These are phyloP conservation scores for Sylvia atricapilla DNA, from an alignment of 2,113 vertebrate genomes.

Conservation along the genomic window DNA sequence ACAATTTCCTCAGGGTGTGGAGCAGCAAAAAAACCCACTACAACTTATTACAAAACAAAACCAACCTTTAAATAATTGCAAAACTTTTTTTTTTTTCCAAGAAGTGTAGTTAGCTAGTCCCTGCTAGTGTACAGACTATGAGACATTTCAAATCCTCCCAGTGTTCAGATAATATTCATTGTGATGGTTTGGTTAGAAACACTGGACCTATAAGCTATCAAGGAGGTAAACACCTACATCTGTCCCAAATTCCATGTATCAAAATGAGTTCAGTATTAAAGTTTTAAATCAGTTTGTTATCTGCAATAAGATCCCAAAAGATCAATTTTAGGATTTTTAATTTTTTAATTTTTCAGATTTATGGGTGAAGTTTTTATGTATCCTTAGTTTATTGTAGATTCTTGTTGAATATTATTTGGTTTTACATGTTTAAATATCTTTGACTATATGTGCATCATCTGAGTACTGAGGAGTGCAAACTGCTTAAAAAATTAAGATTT, in stretches of 20 bases:
- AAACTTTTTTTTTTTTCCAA: not conserved
- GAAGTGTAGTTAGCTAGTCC: not conserved
- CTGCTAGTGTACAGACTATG: not conserved
- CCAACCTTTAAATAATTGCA: not conserved
- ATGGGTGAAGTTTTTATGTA: not conserved
- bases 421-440: not conserved
- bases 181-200: not conserved
- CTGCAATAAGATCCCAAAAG: not conserved
- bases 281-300: not conserved
- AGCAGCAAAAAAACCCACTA: not conserved
- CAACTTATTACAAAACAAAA: not conserved
- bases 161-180: not conserved
- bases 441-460: not conserved
- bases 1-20: not conserved
- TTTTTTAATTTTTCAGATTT: not conserved
- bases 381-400: not conserved
- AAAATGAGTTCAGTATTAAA: not conserved
- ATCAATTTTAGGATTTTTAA: not conserved
- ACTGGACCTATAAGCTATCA: not conserved
- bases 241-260: not conserved
- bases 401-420: not conserved
- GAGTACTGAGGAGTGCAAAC: not conserved
- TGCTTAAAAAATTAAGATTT: not conserved
- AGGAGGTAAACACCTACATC: not conserved
- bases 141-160: not conserved